Percentiles rank a stretch among this genome's conserved stretches.
phyloP scores from a whole-genome alignment of 2,797 vertebrate genomes.

The Enteromius trimaculatus region DNA sequence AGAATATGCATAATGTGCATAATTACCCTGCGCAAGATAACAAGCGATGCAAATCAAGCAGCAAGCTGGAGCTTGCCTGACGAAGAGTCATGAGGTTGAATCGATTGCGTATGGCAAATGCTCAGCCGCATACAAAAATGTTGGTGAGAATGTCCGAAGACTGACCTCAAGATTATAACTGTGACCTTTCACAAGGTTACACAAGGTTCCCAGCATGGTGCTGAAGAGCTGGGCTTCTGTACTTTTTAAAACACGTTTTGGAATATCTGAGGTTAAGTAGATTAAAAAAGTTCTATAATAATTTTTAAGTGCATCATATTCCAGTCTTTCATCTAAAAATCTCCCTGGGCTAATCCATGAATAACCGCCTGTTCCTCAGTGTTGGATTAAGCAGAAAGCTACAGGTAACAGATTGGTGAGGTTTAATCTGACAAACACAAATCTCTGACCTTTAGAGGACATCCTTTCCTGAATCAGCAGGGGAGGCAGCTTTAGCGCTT shows the following conservation, averaged over 20 bases:
- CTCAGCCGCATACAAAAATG: neutral
- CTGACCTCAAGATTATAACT: neutral
- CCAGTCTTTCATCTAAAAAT: neutral
- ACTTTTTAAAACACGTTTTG: neutral
- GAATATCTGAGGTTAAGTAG: neutral
- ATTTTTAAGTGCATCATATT: neutral
- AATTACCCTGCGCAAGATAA: constrained; percentile 21
- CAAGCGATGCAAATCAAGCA: constrained; percentile 31
- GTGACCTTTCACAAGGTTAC: neutral
- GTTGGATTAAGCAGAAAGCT: neutral
- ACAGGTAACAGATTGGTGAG: neutral
- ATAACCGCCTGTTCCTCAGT: neutral
- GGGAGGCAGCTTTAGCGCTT: constrained; percentile 14
- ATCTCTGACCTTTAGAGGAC: constrained; percentile 15
- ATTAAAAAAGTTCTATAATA: neutral
- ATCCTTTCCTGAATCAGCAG: neutral
- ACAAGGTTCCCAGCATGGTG: neutral
- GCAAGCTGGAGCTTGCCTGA: neutral
- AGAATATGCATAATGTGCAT: constrained; percentile 39
- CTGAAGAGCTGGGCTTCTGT: neutral
- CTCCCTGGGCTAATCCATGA: neutral
- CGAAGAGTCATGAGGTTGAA: neutral
- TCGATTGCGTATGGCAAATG: neutral
- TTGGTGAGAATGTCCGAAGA: too few species aligned
- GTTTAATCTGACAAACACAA: neutral